Evolutionary conservation across 1,140 invertebrate species (phyloP), one percentile per base, ranked within the genome.

Genomic region (Pemphigus obesinymphae): DNA sequence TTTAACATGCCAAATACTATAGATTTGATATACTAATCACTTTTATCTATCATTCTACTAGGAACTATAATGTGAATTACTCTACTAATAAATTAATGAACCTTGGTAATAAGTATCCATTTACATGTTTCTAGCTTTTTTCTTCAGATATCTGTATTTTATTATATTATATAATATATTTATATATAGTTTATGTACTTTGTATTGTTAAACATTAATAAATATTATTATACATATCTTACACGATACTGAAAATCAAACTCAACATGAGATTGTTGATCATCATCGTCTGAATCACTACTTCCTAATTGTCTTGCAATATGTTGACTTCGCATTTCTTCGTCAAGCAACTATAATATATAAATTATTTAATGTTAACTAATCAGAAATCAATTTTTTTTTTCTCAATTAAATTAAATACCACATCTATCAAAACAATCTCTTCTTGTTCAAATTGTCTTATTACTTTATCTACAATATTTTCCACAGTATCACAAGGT

Each of bases 231-330:
- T n/a, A n/a, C n/a, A n/a, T n/a, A n/a, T n/a, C 48, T 29, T 80
- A 63, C 76, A 11, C 55, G 55, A 43, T 80, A 63, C 13, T 61
- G 29, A 63, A 63, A 1, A 80, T 80, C 76, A 45, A 26, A 20
- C 61, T 20, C 13, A 26, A 29, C 23, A 45, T 43, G 10, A 17
- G 53, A 7, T 3, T 20, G 34, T 43, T 10, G 23, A 31, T 26
- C 63, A 31, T 80, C 76, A 80, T 80, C 37, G 8, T 80, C 76
- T 10, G 55, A 80, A 80, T 80, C 55, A 45, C 13, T n/a, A 37
- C n/a, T n/a, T n/a, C 63, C 40, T 58, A 80, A 80, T 0, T 17
- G 2, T 45, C 31, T 45, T 26, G 76, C 55, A 0, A 80, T 4
- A 17, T 63, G 31, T n/a, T 5, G 76, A 20, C 76, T 43, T 45